phyloP scores from a whole-genome alignment of 2,113 vertebrate genomes.

The Gymnogyps californianus region DNA sequence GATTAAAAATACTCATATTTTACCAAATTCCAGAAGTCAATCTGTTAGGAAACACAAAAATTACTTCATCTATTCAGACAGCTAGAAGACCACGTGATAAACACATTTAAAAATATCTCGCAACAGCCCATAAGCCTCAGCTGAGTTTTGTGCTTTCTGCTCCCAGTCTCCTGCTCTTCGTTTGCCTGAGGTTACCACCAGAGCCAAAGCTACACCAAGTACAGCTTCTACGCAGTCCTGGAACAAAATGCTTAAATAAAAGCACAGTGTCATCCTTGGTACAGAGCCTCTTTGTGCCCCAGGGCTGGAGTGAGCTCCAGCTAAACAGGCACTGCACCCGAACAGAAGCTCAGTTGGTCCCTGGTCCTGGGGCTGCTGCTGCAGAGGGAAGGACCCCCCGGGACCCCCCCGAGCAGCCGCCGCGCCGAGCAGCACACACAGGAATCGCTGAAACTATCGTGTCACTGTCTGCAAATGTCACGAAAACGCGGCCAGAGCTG shows the following conservation, averaged over 20 bases:
- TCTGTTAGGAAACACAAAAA: background rate
- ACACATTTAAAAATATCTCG: too few species aligned
- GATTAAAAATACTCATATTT: background rate
- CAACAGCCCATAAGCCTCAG: background rate
- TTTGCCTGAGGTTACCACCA: background rate
- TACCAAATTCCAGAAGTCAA: background rate
- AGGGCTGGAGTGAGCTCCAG: background rate
- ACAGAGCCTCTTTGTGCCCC: background rate
- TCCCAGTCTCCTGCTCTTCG: background rate
- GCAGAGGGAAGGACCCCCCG: background rate
- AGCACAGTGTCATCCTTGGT: background rate
- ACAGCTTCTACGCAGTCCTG: accelerated
- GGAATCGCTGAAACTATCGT: background rate
- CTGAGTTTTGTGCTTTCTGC: background rate
- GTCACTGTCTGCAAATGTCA: conserved; percentile 1
- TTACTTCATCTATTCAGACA: background rate
- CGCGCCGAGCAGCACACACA: background rate
- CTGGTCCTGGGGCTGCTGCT: background rate
- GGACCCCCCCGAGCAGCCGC: background rate
- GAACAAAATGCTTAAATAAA: background rate
- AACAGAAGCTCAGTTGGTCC: background rate
- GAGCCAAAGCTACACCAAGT: background rate
- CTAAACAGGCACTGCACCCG: background rate
- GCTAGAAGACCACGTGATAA: background rate
- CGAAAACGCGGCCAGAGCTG: background rate